These are phyloP conservation scores for Agrypnia vestita DNA, from an alignment of 1,140 invertebrate genomes.

Conservation along the genomic window DNA sequence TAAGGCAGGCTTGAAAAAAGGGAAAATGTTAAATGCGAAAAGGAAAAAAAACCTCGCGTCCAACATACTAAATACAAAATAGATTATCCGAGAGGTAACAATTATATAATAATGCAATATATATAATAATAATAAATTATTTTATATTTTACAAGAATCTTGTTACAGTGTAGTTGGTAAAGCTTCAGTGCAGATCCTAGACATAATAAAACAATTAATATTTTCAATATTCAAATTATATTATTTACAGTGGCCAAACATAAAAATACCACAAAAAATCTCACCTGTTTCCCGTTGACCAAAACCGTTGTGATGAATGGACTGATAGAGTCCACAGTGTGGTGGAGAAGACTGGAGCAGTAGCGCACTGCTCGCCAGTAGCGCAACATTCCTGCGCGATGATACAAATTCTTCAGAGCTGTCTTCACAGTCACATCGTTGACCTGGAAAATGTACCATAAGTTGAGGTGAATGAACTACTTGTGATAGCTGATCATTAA, in stretches of 20 bases:
- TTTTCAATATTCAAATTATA: constrained; percentile 14
- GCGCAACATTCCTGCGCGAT: constrained; percentile 88
- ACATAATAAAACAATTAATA: too few species aligned
- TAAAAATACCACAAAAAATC: neutral
- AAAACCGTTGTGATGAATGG: constrained; percentile 97
- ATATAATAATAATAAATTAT: too few species aligned
- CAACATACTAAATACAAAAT: too few species aligned
- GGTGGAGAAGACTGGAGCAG: constrained; percentile 92
- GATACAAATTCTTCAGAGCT: constrained; percentile 86
- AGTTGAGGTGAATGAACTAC: neutral
- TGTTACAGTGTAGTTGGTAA: too few species aligned
- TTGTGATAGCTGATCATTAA: too few species aligned
- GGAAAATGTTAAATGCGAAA: too few species aligned
- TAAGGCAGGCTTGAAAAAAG: too few species aligned
- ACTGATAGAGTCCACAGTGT: constrained; percentile 97
- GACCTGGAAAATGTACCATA: constrained; percentile 63
- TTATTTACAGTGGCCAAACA: neutral
- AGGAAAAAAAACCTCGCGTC: too few species aligned
- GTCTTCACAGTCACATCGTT: constrained; percentile 79
- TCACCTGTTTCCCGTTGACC: constrained; percentile 96
- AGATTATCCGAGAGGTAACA: too few species aligned
- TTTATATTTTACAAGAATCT: too few species aligned
- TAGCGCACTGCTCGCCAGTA: constrained; percentile 96
- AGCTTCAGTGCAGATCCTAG: too few species aligned
- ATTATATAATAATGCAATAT: too few species aligned